These are phyloP conservation scores for Oxytorus armatus DNA, from an alignment of 2,888 invertebrate species.

Conservation along the genomic window DNA sequence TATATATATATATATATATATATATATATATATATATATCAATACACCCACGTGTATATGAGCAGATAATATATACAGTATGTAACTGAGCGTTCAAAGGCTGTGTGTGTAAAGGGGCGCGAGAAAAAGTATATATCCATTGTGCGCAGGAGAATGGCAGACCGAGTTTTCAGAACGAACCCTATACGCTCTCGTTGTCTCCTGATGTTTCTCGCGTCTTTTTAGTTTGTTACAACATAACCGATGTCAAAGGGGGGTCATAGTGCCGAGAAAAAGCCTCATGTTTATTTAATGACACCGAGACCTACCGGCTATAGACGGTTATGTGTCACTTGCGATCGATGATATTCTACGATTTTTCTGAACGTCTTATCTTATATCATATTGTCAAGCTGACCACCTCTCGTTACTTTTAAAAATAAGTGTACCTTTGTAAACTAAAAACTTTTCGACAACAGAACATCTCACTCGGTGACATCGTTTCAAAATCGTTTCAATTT, in stretches of 20 bases:
- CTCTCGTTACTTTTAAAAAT: not conserved
- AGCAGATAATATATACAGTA: slow-evolving; percentile 7
- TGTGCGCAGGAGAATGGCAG: slow-evolving; percentile 69
- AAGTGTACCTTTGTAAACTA: not conserved
- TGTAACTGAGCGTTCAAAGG: slow-evolving; percentile 44
- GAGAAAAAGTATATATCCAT: slow-evolving; percentile 47
- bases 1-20: slow-evolving; percentile 5
- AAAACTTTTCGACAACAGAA: slow-evolving; percentile 1
- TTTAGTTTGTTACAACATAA: slow-evolving; percentile 58
- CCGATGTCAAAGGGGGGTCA: slow-evolving; percentile 70
- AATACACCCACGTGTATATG: not conserved
- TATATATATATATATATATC: too few relatives aligned
- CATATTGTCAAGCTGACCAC: slow-evolving; percentile 5
- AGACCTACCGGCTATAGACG: slow-evolving; percentile 68
- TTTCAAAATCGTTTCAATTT: too few relatives aligned
- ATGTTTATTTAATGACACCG: slow-evolving; percentile 69
- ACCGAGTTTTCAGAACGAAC: slow-evolving; percentile 55
- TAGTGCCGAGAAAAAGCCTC: slow-evolving; percentile 60
- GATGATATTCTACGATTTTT: slow-evolving; percentile 49
- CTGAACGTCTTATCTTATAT: slow-evolving; percentile 22
- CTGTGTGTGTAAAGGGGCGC: slow-evolving; percentile 10
- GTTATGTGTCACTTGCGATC: slow-evolving; percentile 59
- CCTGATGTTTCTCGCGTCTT: slow-evolving; percentile 23
- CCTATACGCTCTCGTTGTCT: slow-evolving; percentile 48
- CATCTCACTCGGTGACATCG: not conserved